phyloP scores from a whole-genome alignment of 2,888 invertebrate species.

The Acronicta alni region DNA sequence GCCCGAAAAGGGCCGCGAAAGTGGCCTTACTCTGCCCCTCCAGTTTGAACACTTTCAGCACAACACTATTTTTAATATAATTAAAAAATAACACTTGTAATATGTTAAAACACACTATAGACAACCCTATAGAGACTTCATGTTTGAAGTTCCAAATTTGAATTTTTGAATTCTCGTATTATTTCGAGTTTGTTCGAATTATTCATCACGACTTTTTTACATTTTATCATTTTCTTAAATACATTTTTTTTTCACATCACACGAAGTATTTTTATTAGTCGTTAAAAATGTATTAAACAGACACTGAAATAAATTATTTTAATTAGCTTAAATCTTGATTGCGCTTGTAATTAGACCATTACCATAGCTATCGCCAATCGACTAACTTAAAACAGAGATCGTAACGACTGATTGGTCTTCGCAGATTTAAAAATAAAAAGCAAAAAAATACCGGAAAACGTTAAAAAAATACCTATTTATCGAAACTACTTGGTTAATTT shows the following conservation, averaged over 20 bases:
- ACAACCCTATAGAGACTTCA: conserved; percentile 54
- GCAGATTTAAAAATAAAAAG: conserved; percentile 54
- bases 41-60: conserved; percentile 87
- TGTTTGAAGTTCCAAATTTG: conserved; percentile 53
- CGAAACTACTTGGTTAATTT: conserved; percentile 75
- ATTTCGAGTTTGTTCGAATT: conserved; percentile 16
- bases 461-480: conserved; percentile 66
- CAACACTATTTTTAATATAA: conserved; percentile 64
- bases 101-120: conserved; percentile 47
- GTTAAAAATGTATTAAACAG: conserved; percentile 1
- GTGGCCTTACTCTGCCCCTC: conserved; percentile 91
- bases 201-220: conserved; percentile 21
- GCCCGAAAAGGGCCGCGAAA: conserved; percentile 91
- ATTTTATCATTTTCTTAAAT: conserved; percentile 9
- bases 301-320: conserved; percentile 23
- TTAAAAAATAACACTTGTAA: conserved; percentile 48
- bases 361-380: conserved; percentile 39
- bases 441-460: conserved; percentile 42
- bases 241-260: conserved; percentile 29
- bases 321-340: conserved; percentile 39
- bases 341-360: conserved; percentile 48
- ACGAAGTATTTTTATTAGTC: not conserved
- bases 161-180: conserved; percentile 27
- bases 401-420: conserved; percentile 50
- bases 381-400: conserved; percentile 48